These are phyloP conservation scores for Drosophila ambigua DNA, from an alignment of 1,140 invertebrate species.

Conservation along the genomic window DNA sequence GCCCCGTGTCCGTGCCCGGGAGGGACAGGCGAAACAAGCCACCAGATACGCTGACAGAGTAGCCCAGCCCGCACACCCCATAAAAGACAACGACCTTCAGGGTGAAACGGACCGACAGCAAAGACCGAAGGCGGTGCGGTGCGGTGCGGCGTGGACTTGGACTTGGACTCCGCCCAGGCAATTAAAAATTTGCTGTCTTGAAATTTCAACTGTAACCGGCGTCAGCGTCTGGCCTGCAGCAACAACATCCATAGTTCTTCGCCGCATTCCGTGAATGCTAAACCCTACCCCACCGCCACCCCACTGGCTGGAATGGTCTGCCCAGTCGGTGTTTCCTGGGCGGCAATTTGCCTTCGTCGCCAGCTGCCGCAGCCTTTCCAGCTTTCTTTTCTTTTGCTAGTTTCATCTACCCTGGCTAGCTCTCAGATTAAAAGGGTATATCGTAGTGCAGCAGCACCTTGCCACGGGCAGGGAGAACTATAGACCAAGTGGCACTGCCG, in stretches of 20 bases:
- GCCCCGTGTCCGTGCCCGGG: constrained; percentile 13
- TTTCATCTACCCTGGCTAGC: too few relatives aligned
- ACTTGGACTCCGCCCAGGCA: constrained; percentile 41
- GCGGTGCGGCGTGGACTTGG: neutral
- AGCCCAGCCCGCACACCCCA: constrained; percentile 18
- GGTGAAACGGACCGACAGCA: neutral
- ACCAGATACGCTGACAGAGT: constrained; percentile 31
- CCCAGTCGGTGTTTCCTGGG: constrained; percentile 40
- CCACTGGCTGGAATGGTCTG: constrained; percentile 5
- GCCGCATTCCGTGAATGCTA: constrained; percentile 6
- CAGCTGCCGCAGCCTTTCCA: constrained; percentile 6
- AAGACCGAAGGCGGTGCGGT: neutral
- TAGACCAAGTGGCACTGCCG: too few relatives aligned
- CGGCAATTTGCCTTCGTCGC: constrained; percentile 21
- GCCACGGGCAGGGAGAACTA: neutral
- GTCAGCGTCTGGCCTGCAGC: constrained; percentile 40
- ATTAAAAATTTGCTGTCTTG: constrained; percentile 70
- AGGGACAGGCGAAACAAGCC: constrained; percentile 27
- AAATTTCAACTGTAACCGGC: constrained; percentile 61
- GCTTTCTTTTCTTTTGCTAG: too few relatives aligned
- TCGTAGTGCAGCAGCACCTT: neutral
- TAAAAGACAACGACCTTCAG: constrained; percentile 56
- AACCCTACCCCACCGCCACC: constrained; percentile 12
- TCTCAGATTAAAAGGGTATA: too few relatives aligned
- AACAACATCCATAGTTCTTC: constrained; percentile 36